These are phyloP conservation scores for Cladorhizidae sp. DNA, from an alignment of 37 sponge, comb jelly and placozoan species.

Conservation along the genomic window DNA sequence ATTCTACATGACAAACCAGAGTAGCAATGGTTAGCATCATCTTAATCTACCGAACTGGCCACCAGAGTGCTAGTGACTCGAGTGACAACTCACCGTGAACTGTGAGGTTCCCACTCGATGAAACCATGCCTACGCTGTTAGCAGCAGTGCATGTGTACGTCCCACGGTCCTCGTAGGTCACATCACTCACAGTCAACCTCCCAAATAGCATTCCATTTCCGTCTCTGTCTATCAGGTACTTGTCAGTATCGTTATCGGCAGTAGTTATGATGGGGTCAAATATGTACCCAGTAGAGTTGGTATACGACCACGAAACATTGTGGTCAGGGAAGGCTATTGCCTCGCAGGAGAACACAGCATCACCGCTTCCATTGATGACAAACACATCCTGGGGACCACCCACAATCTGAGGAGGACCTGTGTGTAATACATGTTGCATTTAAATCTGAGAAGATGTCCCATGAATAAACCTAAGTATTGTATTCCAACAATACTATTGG, in stretches of 20 bases:
- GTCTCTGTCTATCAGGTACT: slow-evolving; percentile 18
- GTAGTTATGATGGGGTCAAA: not conserved
- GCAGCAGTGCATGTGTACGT: slow-evolving; percentile 49
- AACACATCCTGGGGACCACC: slow-evolving; percentile 20
- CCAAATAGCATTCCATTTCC: slow-evolving; percentile 29
- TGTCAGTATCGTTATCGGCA: not conserved
- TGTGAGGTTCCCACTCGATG: slow-evolving; percentile 36
- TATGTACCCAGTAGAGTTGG: slow-evolving; percentile 1
- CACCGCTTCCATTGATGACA: slow-evolving; percentile 35
- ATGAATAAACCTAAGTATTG: not conserved
- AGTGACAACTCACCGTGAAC: slow-evolving; percentile 70
- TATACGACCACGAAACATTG: slow-evolving; percentile 46
- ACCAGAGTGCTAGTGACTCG: not conserved
- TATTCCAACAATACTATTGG: not conserved
- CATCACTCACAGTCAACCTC: slow-evolving; percentile 38
- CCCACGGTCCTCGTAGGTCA: slow-evolving; percentile 63
- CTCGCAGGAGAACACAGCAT: slow-evolving; percentile 37
- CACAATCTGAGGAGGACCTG: slow-evolving; percentile 63
- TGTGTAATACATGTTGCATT: not conserved
- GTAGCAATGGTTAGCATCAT: too few relatives aligned
- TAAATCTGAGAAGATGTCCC: not conserved
- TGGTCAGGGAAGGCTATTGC: slow-evolving; percentile 62
- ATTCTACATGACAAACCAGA: not conserved
- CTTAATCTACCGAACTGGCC: too few relatives aligned
- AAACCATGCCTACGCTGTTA: slow-evolving; percentile 27